Percentiles rank a stretch among this genome's conserved stretches.
These are phyloP conservation scores for Protaetia brevitarsis DNA, from an alignment of 1,140 invertebrate genomes.

Conservation along the genomic window DNA sequence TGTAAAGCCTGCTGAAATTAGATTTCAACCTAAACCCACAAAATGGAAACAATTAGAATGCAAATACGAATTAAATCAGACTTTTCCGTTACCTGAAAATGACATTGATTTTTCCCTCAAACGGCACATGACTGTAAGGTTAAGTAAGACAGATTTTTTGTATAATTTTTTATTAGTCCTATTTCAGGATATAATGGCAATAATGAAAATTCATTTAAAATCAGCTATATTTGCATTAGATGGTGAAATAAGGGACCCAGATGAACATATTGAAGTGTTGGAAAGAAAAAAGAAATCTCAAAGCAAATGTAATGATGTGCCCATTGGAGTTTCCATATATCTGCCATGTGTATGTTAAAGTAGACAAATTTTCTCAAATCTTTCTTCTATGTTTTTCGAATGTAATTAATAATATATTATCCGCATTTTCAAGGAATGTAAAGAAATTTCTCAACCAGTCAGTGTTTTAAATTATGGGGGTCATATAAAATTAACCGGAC, in stretches of 20 bases:
- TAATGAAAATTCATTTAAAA: constrained; percentile 56
- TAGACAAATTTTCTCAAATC: neutral
- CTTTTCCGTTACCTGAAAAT: constrained; percentile 36
- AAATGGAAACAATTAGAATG: constrained; percentile 71
- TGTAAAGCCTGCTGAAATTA: constrained; percentile 61
- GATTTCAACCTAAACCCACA: constrained; percentile 59
- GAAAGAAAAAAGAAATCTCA: constrained; percentile 54
- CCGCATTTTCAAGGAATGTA: constrained; percentile 31
- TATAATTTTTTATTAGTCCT: constrained; percentile 26
- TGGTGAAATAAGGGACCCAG: constrained; percentile 55
- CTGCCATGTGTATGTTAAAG: constrained; percentile 24
- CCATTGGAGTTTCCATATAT: constrained; percentile 51
- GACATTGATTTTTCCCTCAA: constrained; percentile 36
- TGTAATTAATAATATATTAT: neutral
- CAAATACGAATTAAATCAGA: constrained; percentile 62
- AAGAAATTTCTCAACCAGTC: constrained; percentile 22
- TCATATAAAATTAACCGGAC: constrained; percentile 59
- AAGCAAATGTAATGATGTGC: constrained; percentile 49
- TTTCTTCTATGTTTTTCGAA: too few relatives aligned
- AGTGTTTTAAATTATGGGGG: constrained; percentile 43
- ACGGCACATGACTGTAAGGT: constrained; percentile 43
- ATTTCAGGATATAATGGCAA: constrained; percentile 58
- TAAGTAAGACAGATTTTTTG: neutral
- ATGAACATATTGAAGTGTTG: constrained; percentile 55
- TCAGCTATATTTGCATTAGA: constrained; percentile 61